A percentile compares a stretch with the other conserved stretches of the same genome.
These are phyloP conservation scores for Drosophila cracens DNA, from an alignment of 2,888 invertebrate species.

Conservation along the genomic window DNA sequence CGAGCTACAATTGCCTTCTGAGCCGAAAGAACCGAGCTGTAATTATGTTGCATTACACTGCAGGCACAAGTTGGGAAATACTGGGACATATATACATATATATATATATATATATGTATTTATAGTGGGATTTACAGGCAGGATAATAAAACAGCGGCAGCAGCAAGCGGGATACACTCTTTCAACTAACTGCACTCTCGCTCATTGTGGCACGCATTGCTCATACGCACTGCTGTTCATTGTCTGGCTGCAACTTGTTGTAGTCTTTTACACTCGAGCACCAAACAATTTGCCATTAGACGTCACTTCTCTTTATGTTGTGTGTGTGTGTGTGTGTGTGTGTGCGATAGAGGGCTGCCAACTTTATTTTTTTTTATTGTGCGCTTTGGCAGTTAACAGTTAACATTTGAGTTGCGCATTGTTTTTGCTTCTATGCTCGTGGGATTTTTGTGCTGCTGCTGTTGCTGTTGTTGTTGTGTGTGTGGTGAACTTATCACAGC, in stretches of 20 bases:
- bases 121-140: constrained; percentile 49
- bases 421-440: constrained; percentile 41
- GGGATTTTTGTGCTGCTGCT: constrained; percentile 18
- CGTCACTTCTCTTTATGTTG: constrained; percentile 14
- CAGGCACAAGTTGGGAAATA: constrained; percentile 32
- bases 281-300: constrained; percentile 57
- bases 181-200: constrained; percentile 40
- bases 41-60: constrained; percentile 70
- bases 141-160: constrained; percentile 23
- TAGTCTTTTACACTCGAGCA: constrained; percentile 31
- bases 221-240: constrained; percentile 39
- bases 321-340: constrained; percentile 31
- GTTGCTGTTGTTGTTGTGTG: constrained; percentile 20
- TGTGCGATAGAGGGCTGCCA: constrained; percentile 37
- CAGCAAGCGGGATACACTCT: constrained; percentile 3
- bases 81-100: constrained; percentile 31
- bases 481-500: constrained; percentile 59
- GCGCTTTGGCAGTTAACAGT: constrained; percentile 54
- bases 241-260: constrained; percentile 64
- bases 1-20: constrained; percentile 65
- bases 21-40: constrained; percentile 47
- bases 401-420: constrained; percentile 59
- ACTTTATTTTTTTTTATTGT: constrained; percentile 40
- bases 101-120: constrained; percentile 3
- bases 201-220: constrained; percentile 37